Base-by-base conservation (phyloP, 2,113 vertebrate genomes). In the Nematolebias whitei region DNA sequence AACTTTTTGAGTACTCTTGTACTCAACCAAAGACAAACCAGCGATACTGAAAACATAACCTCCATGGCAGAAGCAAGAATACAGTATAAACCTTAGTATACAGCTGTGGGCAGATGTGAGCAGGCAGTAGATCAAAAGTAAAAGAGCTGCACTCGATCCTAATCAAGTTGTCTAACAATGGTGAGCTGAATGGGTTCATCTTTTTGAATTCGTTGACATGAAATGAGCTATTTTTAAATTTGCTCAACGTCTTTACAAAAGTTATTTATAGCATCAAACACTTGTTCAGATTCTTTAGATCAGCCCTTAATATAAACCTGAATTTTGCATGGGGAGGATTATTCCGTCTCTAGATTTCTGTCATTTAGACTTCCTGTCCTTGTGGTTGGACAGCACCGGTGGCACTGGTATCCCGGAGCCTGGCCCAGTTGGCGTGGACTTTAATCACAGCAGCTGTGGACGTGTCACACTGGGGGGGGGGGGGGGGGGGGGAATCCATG, bases 401-500 rank as follows among this genome's bases (percentile, higher is more conserved):
- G 58, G 54, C 38, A 2, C 41, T 23, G 26, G 43, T 62, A 41
- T 77, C 57, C 35, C 54, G 19, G 18, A 19, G 55, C n/a, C 44
- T 5, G 11, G 57, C 70, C 72, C 75, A 69, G 75, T 79, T 77
- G 83, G 76, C 83, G 39, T 56, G 45, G 40, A 38, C 56, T 55
- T 60, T 41, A 50, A 70, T 74, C 78, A 54, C 70, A 60, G 54
- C 26, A 59, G 70, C 40, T 74, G 71, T 15, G 53, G 65, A 76
- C 59, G 39, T 1, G 29, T 12, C 62, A 68, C 58, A 62, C 75
- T 38, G 74, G 79, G 79, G n/a, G n/a, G n/a, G n/a, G n/a, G n/a
- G 74, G 63, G 61, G n/a, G n/a, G n/a, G n/a, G n/a, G n/a, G 74
- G 63, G 61, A 79, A 79, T 76, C 77, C 63, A 71, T 57, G 61